Base-by-base conservation (phyloP, 2,797 vertebrate genomes). In the Centroberyx gerrardi region DNA sequence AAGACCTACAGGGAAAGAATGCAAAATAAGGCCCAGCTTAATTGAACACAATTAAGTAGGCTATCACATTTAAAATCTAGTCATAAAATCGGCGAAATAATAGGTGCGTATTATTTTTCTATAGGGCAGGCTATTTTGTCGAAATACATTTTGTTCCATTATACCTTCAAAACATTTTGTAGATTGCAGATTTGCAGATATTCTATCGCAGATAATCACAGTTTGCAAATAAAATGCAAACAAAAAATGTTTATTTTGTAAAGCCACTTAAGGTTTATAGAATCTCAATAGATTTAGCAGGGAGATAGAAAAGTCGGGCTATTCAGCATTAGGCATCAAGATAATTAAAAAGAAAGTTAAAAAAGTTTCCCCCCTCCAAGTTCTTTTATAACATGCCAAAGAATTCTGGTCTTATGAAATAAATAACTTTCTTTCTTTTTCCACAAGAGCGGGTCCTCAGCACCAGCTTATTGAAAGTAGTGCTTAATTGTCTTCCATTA, bases 401-500 rank as follows among this genome's bases (percentile, higher is more conserved):
- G 75, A 53, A 5, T 55, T 79, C 62, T 74, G 69, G 17, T 78
- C 75, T 31, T 52, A 31, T 38, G 51, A 53, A 66, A 63, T 82
- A 84, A 88, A 89, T 84, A 86, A 68, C 70, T 86, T 55, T 31
- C 7, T n/a, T 67, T 87, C 77, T 86, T 87, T 66, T 71, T 64
- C 60, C 68, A 85, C 65, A 86, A 90, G 78, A 87, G 87, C 72
- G 72, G 82, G 84, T 89, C 82, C 80, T 82, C 74, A 54, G 82
- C 76, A 54, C 38, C 59, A 29, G 68, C 33, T 70, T 70, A 72
- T 62, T 69, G 72, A 86, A 88, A 90, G 88, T 76, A 88, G 72
- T 66, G 78, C 86, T 90, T 91, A 91, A 93, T 93, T 92, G 90
- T 92, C 86, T 82, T 91, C 87, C 91, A 92, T 93, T 92, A 91